Base-by-base conservation (phyloP, 1,140 invertebrate genomes). In the Drosophila obscura region DNA sequence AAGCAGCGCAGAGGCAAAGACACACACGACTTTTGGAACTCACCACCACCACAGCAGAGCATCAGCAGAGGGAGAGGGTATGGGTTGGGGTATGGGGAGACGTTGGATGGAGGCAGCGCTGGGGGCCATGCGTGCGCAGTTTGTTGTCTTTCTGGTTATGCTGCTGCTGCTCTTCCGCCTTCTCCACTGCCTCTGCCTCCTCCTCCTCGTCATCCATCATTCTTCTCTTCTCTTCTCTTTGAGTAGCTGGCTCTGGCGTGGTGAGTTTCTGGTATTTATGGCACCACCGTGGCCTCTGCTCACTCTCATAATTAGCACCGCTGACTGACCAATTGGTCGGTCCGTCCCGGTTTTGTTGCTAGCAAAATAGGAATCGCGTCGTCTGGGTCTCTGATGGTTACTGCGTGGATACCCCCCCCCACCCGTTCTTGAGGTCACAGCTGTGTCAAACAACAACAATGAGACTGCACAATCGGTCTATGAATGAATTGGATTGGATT, bases 191-290 rank as follows among this genome's bases (percentile, higher is more conserved):
- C 31, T 51, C 24, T 26, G 4, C 13, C 26, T 35, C n/a, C 4
- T 35, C 50, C 6, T 19, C n/a, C n/a, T n/a, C n/a, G n/a, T n/a
- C n/a, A n/a, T n/a, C n/a, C n/a, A 16, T 8, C 4, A 28, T 15
- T 11, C n/a, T 2, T 5, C 7, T 24, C 5, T 8, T 15, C 5
- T 35, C 51, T n/a, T 13, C 15, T 16, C 8, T 13, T 7, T 13
- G 9, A 39, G 13, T 22, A 22, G 31, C 58, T 39, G 19, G 28
- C 31, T 48, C 55, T 52, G 72, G 53, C 51, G 80, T 84, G 82
- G 81, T 87, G 78, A 64, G 64, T 85, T 87, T 85, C 22, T 73
- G 26, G 60, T 68, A 60, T 82, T 83, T 82, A 82, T 82, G 80
- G 80, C 80, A 84, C 43, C 80, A 84, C 43, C 53, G 63, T 77